These are phyloP conservation scores for Drosophila algonquin DNA, from an alignment of 2,888 invertebrate species.

Conservation along the genomic window DNA sequence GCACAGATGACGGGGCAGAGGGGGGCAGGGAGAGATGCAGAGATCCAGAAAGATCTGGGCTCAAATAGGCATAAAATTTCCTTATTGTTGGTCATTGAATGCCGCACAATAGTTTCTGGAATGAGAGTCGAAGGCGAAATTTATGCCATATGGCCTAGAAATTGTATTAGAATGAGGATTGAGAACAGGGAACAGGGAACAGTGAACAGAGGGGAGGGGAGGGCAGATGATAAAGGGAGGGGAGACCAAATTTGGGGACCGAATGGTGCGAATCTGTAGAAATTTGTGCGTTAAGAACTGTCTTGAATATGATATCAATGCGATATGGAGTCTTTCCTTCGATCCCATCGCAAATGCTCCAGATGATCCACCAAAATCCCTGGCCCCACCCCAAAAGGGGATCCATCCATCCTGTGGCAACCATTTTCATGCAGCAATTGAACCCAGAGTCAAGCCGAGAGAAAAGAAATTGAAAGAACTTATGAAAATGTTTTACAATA, in stretches of 20 bases:
- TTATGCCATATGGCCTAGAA: slow-evolving; percentile 23
- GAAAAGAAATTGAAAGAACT: slow-evolving; percentile 68
- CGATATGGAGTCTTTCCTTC: no score
- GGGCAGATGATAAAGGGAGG: no score
- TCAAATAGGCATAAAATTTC: slow-evolving; percentile 65
- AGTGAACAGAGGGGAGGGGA: no score
- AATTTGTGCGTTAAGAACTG: not conserved
- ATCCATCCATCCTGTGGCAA: not conserved
- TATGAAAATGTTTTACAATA: slow-evolving; percentile 83
- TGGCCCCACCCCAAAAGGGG: no score
- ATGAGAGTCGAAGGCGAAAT: slow-evolving; percentile 12
- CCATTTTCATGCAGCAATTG: slow-evolving; percentile 39
- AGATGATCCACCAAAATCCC: not conserved
- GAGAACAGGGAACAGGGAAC: no score
- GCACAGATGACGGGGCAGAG: no score
- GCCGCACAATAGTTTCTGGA: slow-evolving; percentile 14
- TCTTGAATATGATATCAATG: no score
- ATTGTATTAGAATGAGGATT: no score
- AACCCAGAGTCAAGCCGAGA: slow-evolving; percentile 13
- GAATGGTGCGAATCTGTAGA: no score
- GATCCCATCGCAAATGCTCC: no score
- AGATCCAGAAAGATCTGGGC: not conserved
- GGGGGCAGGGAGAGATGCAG: not conserved
- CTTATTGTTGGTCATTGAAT: slow-evolving; percentile 43
- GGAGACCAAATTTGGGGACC: no score